Conservation (phyloP, 1,140 invertebrate species). For the Trichonephila inaurata region DNA sequence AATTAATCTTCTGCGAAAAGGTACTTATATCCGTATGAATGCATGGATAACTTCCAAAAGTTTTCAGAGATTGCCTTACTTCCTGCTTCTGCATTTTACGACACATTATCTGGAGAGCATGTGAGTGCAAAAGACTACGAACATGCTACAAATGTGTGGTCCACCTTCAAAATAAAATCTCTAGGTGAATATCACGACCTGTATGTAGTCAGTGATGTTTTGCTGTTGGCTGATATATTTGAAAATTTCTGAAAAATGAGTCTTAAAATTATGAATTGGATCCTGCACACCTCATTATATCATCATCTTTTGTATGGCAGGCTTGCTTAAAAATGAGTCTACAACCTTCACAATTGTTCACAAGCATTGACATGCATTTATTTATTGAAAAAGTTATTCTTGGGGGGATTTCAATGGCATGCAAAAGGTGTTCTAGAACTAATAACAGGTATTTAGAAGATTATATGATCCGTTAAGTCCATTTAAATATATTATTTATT, state of each 20-base stretch:
- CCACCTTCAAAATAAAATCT: no score
- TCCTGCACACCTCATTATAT: no score
- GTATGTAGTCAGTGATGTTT: background rate
- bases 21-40: background rate
- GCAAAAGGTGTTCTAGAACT: background rate
- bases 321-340: background rate
- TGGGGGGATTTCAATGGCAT: no score
- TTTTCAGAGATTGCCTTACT: background rate
- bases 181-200: no score
- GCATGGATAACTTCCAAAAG: background rate
- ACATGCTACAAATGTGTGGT: no score
- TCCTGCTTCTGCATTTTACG: background rate
- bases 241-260: slow-evolving; percentile 12
- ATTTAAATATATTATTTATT: slow-evolving; percentile 77
- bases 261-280: background rate
- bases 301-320: slow-evolving; percentile 13
- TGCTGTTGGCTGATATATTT: slow-evolving; percentile 19
- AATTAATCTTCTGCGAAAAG: background rate
- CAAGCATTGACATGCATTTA: background rate
- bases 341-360: slow-evolving; percentile 32
- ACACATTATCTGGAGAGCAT: background rate
- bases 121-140: no score
- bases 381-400: no score
- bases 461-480: background rate
- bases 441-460: slow-evolving; percentile 21